Evolutionary conservation across 2,888 invertebrate species (phyloP), one percentile per base, ranked within the genome.

Genomic region (Megamerina dolium): DNA sequence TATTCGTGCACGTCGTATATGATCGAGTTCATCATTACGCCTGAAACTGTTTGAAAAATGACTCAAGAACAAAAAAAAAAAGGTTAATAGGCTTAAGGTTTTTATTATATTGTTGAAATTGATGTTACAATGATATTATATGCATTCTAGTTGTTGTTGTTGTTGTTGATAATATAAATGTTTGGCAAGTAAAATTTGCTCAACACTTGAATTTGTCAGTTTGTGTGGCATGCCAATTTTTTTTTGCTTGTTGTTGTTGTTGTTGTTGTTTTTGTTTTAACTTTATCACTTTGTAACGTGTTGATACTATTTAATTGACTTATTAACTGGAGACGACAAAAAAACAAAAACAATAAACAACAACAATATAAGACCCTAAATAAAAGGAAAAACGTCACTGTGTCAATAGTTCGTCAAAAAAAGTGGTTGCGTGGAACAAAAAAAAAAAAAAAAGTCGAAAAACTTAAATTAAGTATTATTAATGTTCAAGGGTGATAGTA

Each of bases 271-370:
- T 10, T 8, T 23, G 23, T 8, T 8, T 8, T 23, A 23, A 20
- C 18, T 34, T 34, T 34, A 4, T 34, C 20, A 19, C 12, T 41
- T 13, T 16, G 10, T 3, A 21, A 23, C 6, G 21, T 39, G 30
- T 47, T 57, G 57, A 59, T 54, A 58, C 53, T 50, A 57, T 52
- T 59, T 58, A 59, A 59, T 59, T 59, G 59, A 60, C 59, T 59
- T 58, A 50, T 60, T 57, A 54, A 52, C 57, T 50, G 27, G 20
- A 23, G n/a, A n/a, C n/a, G n/a, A n/a, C n/a, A n/a, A n/a, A n/a
- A n/a, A n/a, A n/a, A n/a, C n/a, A n/a, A n/a, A n/a, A n/a, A n/a
- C n/a, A n/a, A n/a, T n/a, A n/a, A n/a, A n/a, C n/a, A n/a, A n/a
- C n/a, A n/a, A n/a, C n/a, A n/a, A n/a, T n/a, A n/a, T n/a, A n/a